Conservation (phyloP, 2,888 invertebrate genomes). For the Diarsia brunnea region DNA sequence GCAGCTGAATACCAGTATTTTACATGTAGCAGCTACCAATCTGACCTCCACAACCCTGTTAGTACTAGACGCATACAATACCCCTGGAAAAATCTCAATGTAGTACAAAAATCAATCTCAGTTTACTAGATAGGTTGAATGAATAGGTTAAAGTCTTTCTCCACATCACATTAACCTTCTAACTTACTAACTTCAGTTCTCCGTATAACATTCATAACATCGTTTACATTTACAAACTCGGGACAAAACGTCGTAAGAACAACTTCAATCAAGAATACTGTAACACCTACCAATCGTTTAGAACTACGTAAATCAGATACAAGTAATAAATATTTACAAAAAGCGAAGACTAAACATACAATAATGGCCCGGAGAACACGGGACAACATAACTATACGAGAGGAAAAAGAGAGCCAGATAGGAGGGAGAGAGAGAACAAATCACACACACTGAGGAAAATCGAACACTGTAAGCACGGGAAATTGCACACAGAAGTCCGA, state of each 20-base stretch:
- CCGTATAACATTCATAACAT: slow-evolving; percentile 11
- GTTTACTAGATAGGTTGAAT: background rate
- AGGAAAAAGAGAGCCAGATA: slow-evolving; percentile 67
- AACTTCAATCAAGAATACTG: slow-evolving; percentile 53
- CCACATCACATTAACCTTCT: background rate
- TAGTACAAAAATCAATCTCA: background rate
- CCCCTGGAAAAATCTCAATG: background rate
- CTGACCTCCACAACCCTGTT: too few species aligned
- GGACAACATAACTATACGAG: slow-evolving; percentile 73
- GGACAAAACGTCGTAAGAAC: slow-evolving; percentile 22
- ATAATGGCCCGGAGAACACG: slow-evolving; percentile 83
- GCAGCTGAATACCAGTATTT: too few species aligned
- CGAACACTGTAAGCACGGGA: slow-evolving; percentile 62
- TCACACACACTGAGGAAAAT: slow-evolving; percentile 63
- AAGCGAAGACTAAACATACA: slow-evolving; percentile 79
- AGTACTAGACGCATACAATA: too few species aligned
- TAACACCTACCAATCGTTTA: slow-evolving; percentile 59
- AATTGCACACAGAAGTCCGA: slow-evolving; percentile 64
- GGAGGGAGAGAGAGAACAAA: slow-evolving; percentile 67
- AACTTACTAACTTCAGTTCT: background rate
- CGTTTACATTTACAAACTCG: slow-evolving; percentile 30
- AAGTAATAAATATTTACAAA: slow-evolving; percentile 76
- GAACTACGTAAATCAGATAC: slow-evolving; percentile 66
- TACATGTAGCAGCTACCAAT: too few species aligned
- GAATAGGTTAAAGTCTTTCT: background rate